phyloP scores from a whole-genome alignment of 1,140 invertebrate genomes.

The Metaphire vulgaris region DNA sequence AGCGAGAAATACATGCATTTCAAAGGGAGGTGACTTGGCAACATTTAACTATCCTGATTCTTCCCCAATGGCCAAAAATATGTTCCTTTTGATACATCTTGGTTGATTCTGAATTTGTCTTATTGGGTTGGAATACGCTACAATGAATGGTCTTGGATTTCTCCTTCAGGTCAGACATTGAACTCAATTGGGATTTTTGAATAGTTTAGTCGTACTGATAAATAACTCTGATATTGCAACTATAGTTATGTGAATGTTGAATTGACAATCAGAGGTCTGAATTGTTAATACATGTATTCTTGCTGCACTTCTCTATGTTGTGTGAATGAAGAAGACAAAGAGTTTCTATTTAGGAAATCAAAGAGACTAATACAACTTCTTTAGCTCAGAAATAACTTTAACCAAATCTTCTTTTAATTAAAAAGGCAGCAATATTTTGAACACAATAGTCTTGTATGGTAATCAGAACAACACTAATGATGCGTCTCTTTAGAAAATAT shows the following conservation, averaged over 20 bases:
- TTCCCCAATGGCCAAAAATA: neutral
- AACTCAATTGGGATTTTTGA: neutral
- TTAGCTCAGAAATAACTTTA: too few relatives aligned
- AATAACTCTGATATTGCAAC: neutral
- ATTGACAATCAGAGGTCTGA: neutral
- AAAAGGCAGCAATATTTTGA: too few relatives aligned
- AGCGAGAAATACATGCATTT: neutral
- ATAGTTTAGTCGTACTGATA: neutral
- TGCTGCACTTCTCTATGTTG: neutral
- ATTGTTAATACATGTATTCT: neutral
- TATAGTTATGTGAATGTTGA: neutral
- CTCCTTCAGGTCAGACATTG: neutral
- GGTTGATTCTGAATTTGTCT: neutral
- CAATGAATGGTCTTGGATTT: neutral
- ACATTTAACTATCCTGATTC: neutral
- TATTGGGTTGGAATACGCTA: neutral
- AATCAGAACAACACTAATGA: too few relatives aligned
- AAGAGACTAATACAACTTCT: too few relatives aligned
- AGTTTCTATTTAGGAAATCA: too few relatives aligned
- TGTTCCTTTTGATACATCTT: neutral
- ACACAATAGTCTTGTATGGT: too few relatives aligned
- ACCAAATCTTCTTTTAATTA: too few relatives aligned
- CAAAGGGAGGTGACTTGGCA: neutral
- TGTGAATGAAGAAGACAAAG: too few relatives aligned
- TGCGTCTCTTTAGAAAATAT: too few relatives aligned